These are phyloP conservation scores for Drosophila bocki DNA, from an alignment of 1,140 invertebrate genomes.

Conservation along the genomic window DNA sequence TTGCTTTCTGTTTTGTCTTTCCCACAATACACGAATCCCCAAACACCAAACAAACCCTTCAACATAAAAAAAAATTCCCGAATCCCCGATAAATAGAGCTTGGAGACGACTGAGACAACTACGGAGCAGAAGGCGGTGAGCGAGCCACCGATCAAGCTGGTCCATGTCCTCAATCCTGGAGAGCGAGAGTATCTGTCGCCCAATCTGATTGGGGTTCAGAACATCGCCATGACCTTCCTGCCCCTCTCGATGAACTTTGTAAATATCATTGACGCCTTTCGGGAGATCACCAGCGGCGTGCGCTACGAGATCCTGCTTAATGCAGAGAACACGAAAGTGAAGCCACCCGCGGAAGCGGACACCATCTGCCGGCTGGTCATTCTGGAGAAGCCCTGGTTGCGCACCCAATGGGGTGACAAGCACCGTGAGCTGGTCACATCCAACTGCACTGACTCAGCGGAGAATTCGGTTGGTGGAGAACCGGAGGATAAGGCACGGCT, in stretches of 20 bases:
- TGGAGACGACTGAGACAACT: conserved; percentile 8
- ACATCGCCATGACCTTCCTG: conserved; percentile 81
- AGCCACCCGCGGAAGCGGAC: conserved; percentile 67
- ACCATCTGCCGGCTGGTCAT: conserved; percentile 76
- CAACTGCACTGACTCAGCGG: conserved; percentile 69
- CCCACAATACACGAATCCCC: conserved; percentile 25
- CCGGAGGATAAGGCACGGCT: conserved; percentile 41
- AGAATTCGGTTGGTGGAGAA: conserved; percentile 48
- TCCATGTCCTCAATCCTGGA: conserved; percentile 80
- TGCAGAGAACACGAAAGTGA: conserved; percentile 69
- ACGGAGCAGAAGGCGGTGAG: conserved; percentile 53
- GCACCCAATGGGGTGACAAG: conserved; percentile 82
- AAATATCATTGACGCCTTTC: conserved; percentile 78
- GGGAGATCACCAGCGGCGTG: conserved; percentile 82
- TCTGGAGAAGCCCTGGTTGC: conserved; percentile 81
- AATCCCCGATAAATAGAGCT: conserved; percentile 19
- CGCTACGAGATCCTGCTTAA: conserved; percentile 80
- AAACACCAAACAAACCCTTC: conserved; percentile 6
- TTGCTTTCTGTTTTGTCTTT: conserved; percentile 79
- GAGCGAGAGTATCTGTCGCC: conserved; percentile 82
- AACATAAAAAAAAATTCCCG: conserved; percentile 4
- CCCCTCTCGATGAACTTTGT: conserved; percentile 79
- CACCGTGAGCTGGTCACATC: conserved; percentile 71
- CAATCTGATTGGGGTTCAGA: conserved; percentile 82
- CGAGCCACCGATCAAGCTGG: conserved; percentile 75